phyloP scores from a whole-genome alignment of 92 coral and sea anemone species.

The Galaxea fascicularis region DNA sequence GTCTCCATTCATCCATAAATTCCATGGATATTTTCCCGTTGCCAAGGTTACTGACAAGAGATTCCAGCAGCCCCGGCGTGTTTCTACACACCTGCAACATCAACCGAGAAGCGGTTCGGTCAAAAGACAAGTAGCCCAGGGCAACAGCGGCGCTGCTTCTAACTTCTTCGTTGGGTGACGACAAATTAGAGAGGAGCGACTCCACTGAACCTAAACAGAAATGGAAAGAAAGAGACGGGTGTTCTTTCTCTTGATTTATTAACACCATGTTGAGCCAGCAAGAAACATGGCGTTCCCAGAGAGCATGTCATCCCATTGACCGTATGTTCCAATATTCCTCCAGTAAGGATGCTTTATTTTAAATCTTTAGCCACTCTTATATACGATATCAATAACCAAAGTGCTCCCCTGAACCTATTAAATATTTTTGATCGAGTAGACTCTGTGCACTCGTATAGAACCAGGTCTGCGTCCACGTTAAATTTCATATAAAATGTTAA shows the following conservation, averaged over 20 bases:
- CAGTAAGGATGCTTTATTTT: no score
- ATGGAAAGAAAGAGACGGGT: not conserved
- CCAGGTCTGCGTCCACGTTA: no score
- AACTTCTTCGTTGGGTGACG: slow-evolving; percentile 87
- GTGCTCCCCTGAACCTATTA: no score
- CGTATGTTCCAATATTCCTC: no score
- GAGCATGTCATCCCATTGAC: no score
- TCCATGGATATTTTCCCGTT: slow-evolving; percentile 97
- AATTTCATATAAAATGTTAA: no score
- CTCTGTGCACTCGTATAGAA: no score
- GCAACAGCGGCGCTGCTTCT: slow-evolving; percentile 98
- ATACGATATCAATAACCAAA: no score
- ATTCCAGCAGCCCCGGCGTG: slow-evolving; percentile 92
- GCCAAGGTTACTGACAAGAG: slow-evolving; percentile 84
- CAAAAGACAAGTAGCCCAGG: slow-evolving; percentile 95
- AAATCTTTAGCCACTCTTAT: no score
- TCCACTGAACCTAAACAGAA: slow-evolving; percentile 84
- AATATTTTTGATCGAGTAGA: no score
- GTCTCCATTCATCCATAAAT: slow-evolving; percentile 92
- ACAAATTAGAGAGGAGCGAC: slow-evolving; percentile 80
- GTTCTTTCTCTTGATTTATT: not conserved
- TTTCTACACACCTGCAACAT: slow-evolving; percentile 96
- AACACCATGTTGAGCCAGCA: no score
- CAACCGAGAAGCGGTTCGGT: slow-evolving; percentile 92
- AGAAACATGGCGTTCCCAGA: no score